Conservation (phyloP, 2,797 vertebrate species). For the Phataginus tetradactyla region DNA sequence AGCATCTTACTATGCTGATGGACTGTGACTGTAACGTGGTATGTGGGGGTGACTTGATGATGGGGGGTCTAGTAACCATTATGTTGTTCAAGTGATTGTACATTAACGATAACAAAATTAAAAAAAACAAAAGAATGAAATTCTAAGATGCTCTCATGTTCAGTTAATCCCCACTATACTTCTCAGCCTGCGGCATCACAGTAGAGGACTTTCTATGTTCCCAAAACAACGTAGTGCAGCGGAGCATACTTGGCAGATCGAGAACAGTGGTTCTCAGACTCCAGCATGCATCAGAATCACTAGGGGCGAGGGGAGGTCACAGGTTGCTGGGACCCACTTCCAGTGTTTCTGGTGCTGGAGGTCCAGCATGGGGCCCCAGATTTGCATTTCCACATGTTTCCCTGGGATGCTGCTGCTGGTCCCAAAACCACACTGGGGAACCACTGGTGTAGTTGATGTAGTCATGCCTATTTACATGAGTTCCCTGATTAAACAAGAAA, state of each 20-base stretch:
- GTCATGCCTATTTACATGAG: neutral
- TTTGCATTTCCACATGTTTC: neutral
- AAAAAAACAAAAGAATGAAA: neutral
- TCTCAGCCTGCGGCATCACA: neutral
- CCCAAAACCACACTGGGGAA: neutral
- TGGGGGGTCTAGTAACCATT: too few species aligned
- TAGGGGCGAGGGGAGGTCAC: too few species aligned
- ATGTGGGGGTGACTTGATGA: too few species aligned
- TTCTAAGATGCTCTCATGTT: neutral
- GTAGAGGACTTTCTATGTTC: neutral
- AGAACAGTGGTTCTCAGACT: neutral
- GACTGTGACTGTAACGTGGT: too few species aligned
- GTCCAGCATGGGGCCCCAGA: too few species aligned
- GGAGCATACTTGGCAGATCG: neutral
- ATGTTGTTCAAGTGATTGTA: too few species aligned
- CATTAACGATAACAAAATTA: too few species aligned
- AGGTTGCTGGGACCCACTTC: neutral
- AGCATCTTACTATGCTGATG: too few species aligned
- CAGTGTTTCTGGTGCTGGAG: neutral
- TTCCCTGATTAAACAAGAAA: neutral
- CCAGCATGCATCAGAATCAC: neutral
- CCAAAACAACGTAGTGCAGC: neutral
- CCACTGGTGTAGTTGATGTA: neutral
- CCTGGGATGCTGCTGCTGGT: neutral
- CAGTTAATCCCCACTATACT: neutral